Evolutionary conservation across 2,888 invertebrate genomes (phyloP).

Genomic region (Suillia variegata): DNA sequence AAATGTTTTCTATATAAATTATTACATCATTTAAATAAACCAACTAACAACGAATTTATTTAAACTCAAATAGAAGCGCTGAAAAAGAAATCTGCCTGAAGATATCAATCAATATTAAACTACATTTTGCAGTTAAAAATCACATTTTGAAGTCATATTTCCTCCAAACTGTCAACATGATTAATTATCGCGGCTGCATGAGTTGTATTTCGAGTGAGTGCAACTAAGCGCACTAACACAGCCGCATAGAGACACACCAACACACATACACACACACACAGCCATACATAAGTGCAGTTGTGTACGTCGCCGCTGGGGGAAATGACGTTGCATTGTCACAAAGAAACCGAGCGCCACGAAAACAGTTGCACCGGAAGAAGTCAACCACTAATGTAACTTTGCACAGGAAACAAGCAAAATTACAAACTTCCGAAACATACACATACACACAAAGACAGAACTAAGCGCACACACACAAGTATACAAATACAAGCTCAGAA

Average conservation of each 20-base stretch:
- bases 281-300: not conserved
- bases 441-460: not conserved
- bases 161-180: conserved; percentile 36
- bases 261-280: not conserved
- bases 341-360: conserved; percentile 9
- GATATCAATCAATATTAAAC: not conserved
- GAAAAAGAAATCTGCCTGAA: too few species aligned
- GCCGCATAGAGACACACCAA: not conserved
- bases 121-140: not conserved
- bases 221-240: not conserved
- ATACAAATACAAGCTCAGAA: not conserved
- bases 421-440: conserved; percentile 30
- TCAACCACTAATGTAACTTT: conserved; percentile 39
- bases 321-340: conserved; percentile 10
- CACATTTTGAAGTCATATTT: not conserved
- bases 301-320: not conserved
- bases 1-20: too few species aligned
- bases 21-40: too few species aligned
- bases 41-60: too few species aligned
- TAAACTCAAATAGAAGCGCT: too few species aligned
- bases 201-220: conserved; percentile 13
- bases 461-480: not conserved
- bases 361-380: conserved; percentile 53
- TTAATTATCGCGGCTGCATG: conserved; percentile 37
- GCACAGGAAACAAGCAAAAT: conserved; percentile 22